Evolutionary conservation across 2,888 invertebrate species (phyloP).

Genomic region (Ferrisia virgata): DNA sequence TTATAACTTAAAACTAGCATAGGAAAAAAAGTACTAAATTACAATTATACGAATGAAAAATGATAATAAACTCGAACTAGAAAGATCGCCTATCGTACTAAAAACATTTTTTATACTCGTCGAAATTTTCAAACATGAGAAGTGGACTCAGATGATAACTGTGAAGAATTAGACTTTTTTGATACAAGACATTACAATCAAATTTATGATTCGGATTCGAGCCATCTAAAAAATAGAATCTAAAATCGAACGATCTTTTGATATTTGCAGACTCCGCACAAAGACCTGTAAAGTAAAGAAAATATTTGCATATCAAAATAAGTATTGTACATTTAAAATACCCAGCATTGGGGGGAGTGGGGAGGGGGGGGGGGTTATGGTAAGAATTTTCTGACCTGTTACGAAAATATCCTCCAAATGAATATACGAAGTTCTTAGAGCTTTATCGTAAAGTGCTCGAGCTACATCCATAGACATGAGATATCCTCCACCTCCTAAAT

Average conservation of each 20-base stretch:
- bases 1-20: too few relatives aligned
- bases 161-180: constrained; percentile 30
- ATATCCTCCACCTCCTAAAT: constrained; percentile 77
- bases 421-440: constrained; percentile 66
- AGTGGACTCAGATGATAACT: neutral
- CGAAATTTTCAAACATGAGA: neutral
- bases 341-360: too few relatives aligned
- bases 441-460: constrained; percentile 63
- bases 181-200: neutral
- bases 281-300: constrained; percentile 9
- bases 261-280: constrained; percentile 14
- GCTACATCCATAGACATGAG: constrained; percentile 67
- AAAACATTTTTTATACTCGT: constrained; percentile 8
- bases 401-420: constrained; percentile 76
- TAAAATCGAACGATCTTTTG: constrained; percentile 30
- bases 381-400: constrained; percentile 59
- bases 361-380: too few relatives aligned
- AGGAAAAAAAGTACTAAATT: too few relatives aligned
- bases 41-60: too few relatives aligned
- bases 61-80: too few relatives aligned
- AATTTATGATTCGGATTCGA: neutral
- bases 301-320: neutral
- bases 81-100: too few relatives aligned
- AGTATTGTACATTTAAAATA: too few relatives aligned
- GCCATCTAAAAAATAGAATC: constrained; percentile 22